phyloP scores from a whole-genome alignment of 2,888 invertebrate species.

The Furcula furcula region DNA sequence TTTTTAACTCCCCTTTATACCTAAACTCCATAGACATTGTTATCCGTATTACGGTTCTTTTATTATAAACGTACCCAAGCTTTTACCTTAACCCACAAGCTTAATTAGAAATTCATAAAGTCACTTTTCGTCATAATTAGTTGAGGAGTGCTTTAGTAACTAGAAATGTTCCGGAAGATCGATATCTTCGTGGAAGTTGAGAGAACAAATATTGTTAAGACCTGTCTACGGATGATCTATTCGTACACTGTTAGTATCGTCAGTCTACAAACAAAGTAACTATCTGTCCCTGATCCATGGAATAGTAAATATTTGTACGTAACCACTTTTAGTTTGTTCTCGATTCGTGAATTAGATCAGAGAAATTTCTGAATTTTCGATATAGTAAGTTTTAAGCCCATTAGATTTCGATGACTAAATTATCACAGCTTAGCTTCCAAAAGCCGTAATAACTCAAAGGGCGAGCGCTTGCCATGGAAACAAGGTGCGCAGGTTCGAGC shows the following conservation, averaged over 20 bases:
- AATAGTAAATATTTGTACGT: slow-evolving; percentile 11
- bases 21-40: too few relatives aligned
- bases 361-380: slow-evolving; percentile 10
- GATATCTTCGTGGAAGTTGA: slow-evolving; percentile 16
- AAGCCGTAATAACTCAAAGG: too few relatives aligned
- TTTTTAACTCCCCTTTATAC: background rate
- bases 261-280: background rate
- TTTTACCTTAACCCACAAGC: slow-evolving; percentile 18
- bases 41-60: slow-evolving; percentile 7
- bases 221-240: slow-evolving; percentile 1
- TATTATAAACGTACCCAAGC: slow-evolving; percentile 13
- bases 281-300: slow-evolving; percentile 1
- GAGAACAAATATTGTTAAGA: slow-evolving; percentile 12
- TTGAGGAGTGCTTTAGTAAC: slow-evolving; percentile 21
- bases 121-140: slow-evolving; percentile 30
- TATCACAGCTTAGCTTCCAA: too few relatives aligned
- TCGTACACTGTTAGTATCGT: background rate
- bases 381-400: slow-evolving; percentile 24
- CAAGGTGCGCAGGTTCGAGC: too few relatives aligned
- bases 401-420: too few relatives aligned
- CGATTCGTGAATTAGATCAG: slow-evolving; percentile 6
- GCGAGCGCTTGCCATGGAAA: too few relatives aligned
- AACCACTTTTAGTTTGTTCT: slow-evolving; percentile 8
- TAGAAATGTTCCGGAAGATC: slow-evolving; percentile 22
- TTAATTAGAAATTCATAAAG: slow-evolving; percentile 27